phyloP scores from a whole-genome alignment of 1,140 invertebrate genomes.

The Aphis craccivora region DNA sequence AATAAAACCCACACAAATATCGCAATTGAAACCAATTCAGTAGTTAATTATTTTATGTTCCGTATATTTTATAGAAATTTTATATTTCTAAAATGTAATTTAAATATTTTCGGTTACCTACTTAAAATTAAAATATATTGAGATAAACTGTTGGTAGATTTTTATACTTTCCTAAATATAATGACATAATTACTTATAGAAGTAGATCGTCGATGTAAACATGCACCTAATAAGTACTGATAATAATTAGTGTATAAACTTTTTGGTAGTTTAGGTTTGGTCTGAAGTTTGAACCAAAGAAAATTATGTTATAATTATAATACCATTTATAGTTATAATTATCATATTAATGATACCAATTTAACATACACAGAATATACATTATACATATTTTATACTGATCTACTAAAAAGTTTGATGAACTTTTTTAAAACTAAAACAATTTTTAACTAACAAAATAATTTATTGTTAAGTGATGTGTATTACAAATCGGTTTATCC shows the following conservation, averaged over 20 bases:
- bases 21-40: background rate
- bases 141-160: background rate
- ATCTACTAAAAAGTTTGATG: background rate
- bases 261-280: background rate
- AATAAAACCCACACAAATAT: background rate
- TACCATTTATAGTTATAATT: background rate
- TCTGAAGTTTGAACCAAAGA: background rate
- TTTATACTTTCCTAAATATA: background rate
- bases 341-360: background rate
- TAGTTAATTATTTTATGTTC: background rate
- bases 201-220: background rate
- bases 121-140: background rate
- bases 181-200: background rate
- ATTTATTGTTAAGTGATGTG: background rate
- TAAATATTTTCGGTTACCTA: background rate
- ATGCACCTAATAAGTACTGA: background rate
- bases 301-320: background rate
- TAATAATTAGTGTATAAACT: background rate
- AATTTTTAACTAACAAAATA: background rate
- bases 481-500: background rate
- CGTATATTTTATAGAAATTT: background rate
- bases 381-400: background rate
- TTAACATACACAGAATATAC: background rate
- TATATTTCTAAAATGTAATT: background rate
- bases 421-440: background rate